These are phyloP conservation scores for Sabellastarte sp. DNA, from an alignment of 2,888 invertebrate genomes.

Conservation along the genomic window DNA sequence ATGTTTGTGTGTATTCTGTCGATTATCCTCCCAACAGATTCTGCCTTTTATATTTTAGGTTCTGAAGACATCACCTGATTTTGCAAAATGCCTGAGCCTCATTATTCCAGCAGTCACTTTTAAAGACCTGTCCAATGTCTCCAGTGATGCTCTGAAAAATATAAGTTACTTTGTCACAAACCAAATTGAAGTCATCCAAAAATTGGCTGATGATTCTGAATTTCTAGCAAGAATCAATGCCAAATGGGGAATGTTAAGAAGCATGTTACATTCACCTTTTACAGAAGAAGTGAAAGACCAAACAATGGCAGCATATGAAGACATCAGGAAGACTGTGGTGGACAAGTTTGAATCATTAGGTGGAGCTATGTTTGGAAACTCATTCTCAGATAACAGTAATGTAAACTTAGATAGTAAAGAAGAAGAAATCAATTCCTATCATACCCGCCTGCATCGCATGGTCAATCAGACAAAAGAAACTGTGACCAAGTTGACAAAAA, in stretches of 20 bases:
- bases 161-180: not conserved
- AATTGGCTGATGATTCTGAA: not conserved
- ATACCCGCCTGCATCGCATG: no score
- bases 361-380: no score
- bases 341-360: no score
- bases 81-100: not conserved
- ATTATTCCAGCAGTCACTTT: not conserved
- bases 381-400: no score
- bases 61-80: no score
- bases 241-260: not conserved
- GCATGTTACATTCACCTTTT: not conserved
- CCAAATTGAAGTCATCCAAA: not conserved
- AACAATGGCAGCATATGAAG: not conserved
- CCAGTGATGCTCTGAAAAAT: not conserved
- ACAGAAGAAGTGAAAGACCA: not conserved
- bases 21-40: no score
- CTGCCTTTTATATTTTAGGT: no score
- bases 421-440: no score
- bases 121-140: not conserved
- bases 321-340: not conserved
- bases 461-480: conserved; percentile 15
- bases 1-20: no score
- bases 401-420: no score
- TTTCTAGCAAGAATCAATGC: not conserved
- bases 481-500: conserved; percentile 14